Percentiles rank a stretch among this genome's conserved stretches.
Evolutionary conservation across 2,888 invertebrate species (phyloP).

Genomic region (Camptogramma bilineatum): DNA sequence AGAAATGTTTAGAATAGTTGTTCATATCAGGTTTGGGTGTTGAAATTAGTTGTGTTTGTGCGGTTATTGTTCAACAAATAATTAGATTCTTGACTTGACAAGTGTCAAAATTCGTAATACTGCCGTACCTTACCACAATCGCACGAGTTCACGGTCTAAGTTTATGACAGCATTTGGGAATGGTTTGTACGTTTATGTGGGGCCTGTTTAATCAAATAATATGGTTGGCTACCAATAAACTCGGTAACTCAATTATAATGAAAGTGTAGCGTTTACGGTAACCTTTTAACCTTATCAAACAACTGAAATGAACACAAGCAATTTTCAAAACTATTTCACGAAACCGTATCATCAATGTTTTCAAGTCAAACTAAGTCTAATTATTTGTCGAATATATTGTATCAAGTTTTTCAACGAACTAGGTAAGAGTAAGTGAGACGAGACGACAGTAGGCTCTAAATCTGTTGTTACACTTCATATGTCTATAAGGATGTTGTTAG

Average conservation of each 20-base stretch:
- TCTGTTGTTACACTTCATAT: slow-evolving; percentile 70
- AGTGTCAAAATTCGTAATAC: neutral
- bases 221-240: neutral
- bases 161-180: too few relatives aligned
- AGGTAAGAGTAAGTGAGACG: slow-evolving; percentile 35
- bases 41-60: slow-evolving; percentile 55
- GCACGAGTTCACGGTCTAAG: too few relatives aligned
- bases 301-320: neutral
- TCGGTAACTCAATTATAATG: neutral
- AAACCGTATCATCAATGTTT: neutral
- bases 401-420: slow-evolving; percentile 75
- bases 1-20: slow-evolving; percentile 71
- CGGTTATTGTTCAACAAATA: slow-evolving; percentile 36
- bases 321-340: neutral
- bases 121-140: too few relatives aligned
- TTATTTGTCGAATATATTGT: slow-evolving; percentile 8
- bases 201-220: neutral
- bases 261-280: neutral
- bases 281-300: neutral
- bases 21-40: slow-evolving; percentile 76
- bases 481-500: slow-evolving; percentile 71
- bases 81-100: neutral
- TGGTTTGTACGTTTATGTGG: too few relatives aligned
- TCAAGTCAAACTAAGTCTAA: neutral
- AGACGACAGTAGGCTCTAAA: slow-evolving; percentile 38